Percentiles rank a stretch among this genome's conserved stretches.
Conservation (phyloP, 1,140 invertebrate species). For the Dryas iulia region DNA sequence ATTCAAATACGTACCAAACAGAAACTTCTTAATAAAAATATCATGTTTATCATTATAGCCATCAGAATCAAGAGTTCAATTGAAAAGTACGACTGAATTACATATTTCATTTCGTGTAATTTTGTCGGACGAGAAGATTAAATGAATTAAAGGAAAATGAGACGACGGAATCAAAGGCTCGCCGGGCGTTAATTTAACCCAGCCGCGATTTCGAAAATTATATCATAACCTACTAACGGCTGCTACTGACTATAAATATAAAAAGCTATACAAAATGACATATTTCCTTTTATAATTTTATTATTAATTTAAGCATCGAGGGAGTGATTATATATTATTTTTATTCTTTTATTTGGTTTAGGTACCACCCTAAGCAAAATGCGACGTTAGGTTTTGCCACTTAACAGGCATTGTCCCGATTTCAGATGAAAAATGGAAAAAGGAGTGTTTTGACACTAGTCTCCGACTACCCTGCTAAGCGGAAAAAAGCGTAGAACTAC, state of each 20-base stretch:
- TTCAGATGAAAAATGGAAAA: no score
- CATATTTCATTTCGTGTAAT: slow-evolving; percentile 1
- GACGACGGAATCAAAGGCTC: slow-evolving; percentile 27
- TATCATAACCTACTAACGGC: neutral
- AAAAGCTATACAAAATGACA: slow-evolving; percentile 2
- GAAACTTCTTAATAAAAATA: neutral
- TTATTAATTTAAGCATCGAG: no score
- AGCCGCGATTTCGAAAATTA: slow-evolving; percentile 18
- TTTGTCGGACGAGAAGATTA: slow-evolving; percentile 20
- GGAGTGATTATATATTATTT: no score
- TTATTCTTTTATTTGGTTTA: no score
- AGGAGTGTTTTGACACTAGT: no score
- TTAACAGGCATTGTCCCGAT: no score
- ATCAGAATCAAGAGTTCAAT: neutral
- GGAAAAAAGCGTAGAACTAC: no score
- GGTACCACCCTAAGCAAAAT: no score
- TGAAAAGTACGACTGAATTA: neutral
- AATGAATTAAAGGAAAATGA: slow-evolving; percentile 29
- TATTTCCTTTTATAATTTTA: neutral
- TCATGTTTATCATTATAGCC: no score
- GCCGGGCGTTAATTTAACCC: slow-evolving; percentile 25
- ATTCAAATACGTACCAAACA: neutral
- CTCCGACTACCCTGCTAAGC: no score
- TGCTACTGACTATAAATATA: slow-evolving; percentile 1
- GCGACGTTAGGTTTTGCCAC: no score